A percentile compares a stretch with the other conserved stretches of the same genome.
Evolutionary conservation across 2,888 invertebrate genomes (phyloP).

Genomic region (Caenorhabditis sp.): DNA sequence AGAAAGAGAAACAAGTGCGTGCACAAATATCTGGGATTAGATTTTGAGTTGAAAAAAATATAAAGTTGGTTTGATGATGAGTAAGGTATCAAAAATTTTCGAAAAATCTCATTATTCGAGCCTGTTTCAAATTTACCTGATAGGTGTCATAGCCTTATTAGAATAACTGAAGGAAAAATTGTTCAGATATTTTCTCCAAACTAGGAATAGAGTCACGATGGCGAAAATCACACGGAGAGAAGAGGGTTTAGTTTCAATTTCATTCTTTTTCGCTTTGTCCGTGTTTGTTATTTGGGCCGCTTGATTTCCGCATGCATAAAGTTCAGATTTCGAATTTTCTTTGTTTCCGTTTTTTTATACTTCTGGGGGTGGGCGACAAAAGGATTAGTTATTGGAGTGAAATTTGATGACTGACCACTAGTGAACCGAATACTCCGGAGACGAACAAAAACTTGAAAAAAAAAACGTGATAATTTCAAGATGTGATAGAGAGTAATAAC

Average conservation of each 20-base stretch:
- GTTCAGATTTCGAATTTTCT: slow-evolving; percentile 38
- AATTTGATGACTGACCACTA: too few species aligned
- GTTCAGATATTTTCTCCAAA: neutral
- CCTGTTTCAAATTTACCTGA: neutral
- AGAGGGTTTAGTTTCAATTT: slow-evolving; percentile 56
- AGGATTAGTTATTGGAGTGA: slow-evolving; percentile 1
- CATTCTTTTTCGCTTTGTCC: neutral
- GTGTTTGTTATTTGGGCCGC: slow-evolving; percentile 44
- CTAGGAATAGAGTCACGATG: slow-evolving; percentile 4
- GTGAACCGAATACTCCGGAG: too few species aligned
- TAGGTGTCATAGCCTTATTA: neutral
- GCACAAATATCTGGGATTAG: slow-evolving; percentile 57
- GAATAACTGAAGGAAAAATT: neutral
- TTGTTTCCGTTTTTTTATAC: slow-evolving; percentile 17
- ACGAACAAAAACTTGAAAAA: too few species aligned
- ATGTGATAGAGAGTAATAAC: too few species aligned
- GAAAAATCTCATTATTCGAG: neutral
- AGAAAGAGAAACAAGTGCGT: slow-evolving; percentile 58
- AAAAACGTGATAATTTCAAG: too few species aligned
- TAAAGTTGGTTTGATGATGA: slow-evolving; percentile 12
- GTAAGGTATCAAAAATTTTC: neutral
- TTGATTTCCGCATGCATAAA: slow-evolving; percentile 54
- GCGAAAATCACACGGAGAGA: slow-evolving; percentile 34
- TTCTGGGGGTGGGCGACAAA: neutral
- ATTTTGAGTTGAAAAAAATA: slow-evolving; percentile 12